Conservation (phyloP, 2,797 vertebrate species). For the Lacerta agilis region DNA sequence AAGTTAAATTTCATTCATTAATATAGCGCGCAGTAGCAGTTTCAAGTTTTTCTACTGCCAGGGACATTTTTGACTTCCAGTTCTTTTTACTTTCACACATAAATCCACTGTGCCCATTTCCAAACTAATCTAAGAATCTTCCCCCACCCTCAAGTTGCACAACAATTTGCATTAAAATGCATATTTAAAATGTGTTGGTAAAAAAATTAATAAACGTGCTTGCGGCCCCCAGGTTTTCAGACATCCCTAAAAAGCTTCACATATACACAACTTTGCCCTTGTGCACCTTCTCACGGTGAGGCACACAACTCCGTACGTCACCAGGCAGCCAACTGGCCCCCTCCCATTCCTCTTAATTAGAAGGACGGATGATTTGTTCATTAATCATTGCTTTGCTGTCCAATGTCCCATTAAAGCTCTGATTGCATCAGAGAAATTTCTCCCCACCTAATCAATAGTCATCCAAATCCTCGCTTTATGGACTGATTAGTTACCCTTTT, state of each 20-base stretch:
- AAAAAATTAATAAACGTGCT: background rate
- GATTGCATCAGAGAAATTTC: conserved; percentile 42
- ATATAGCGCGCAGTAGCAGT: too few species aligned
- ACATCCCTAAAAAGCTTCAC: background rate
- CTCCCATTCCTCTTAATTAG: conserved; percentile 33
- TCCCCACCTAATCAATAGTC: conserved; percentile 34
- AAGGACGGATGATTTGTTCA: conserved; percentile 25
- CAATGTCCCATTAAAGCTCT: conserved; percentile 43
- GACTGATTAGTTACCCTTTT: conserved; percentile 60
- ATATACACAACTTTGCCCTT: background rate
- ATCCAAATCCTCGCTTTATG: conserved; percentile 29
- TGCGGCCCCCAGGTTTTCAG: background rate
- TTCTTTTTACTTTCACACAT: too few species aligned
- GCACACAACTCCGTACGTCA: background rate
- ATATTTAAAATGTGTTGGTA: too few species aligned
- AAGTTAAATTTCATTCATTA: too few species aligned
- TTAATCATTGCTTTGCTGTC: conserved; percentile 51
- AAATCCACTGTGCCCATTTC: too few species aligned
- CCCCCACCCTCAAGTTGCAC: too few species aligned
- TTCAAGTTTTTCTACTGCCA: too few species aligned
- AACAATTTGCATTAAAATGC: too few species aligned
- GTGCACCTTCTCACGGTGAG: background rate
- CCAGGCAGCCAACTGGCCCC: background rate
- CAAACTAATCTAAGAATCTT: too few species aligned
- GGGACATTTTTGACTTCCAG: too few species aligned